Evolutionary conservation across 2,797 vertebrate species (phyloP).

Genomic region (Takifugu ocellatus): DNA sequence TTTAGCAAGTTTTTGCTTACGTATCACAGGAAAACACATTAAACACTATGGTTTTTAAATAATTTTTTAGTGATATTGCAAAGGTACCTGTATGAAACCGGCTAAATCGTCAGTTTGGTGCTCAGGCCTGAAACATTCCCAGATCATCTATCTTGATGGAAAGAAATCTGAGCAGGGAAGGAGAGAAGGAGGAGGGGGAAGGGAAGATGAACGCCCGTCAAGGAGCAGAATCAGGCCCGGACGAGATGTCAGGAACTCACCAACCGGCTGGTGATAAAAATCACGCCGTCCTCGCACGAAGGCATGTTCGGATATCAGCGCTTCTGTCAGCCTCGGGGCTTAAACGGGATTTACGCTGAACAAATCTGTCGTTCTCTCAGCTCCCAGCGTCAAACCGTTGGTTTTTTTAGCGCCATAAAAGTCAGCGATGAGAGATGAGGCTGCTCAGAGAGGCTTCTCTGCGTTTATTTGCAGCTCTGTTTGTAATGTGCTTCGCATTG

Average conservation of each 20-base stretch:
- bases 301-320: conserved; percentile 42
- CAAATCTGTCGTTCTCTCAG: conserved; percentile 36
- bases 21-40: too few species aligned
- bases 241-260: background rate
- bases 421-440: conserved; percentile 6
- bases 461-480: conserved; percentile 17
- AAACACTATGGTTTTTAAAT: too few species aligned
- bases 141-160: too few species aligned
- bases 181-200: too few species aligned
- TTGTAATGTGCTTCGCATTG: conserved; percentile 4
- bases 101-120: too few species aligned
- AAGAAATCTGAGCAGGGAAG: too few species aligned
- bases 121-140: too few species aligned
- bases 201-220: background rate
- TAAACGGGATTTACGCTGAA: conserved; percentile 27
- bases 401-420: conserved; percentile 6
- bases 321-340: conserved; percentile 23
- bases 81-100: too few species aligned
- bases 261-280: conserved; percentile 2
- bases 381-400: conserved; percentile 13
- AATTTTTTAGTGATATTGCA: too few species aligned
- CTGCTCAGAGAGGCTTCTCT: background rate
- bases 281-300: conserved; percentile 5
- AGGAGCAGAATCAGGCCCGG: conserved; percentile 27
- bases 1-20: too few species aligned